Evolutionary conservation across 2,113 vertebrate species (phyloP).

Genomic region (Grantiella picta): DNA sequence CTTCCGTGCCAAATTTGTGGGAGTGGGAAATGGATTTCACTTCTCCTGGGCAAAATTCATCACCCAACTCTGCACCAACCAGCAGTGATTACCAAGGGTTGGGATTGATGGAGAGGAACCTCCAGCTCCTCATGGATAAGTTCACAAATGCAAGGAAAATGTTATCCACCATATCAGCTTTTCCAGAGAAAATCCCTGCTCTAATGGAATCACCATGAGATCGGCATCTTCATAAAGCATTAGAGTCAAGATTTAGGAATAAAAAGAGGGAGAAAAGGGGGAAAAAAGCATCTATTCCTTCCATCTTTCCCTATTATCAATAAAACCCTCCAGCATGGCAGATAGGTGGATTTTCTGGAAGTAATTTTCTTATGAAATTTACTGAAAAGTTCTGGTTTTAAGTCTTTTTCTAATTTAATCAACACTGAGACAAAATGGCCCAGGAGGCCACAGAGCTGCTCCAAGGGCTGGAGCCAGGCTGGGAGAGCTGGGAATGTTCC

Average conservation of each 20-base stretch:
- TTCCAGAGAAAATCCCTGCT: background rate
- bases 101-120: rapidly evolving
- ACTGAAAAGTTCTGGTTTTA: background rate
- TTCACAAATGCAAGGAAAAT: rapidly evolving
- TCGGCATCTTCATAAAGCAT: rapidly evolving
- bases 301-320: background rate
- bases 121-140: background rate
- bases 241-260: background rate
- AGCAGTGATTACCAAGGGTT: background rate
- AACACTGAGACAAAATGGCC: background rate
- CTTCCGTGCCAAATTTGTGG: background rate
- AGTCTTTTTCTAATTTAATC: background rate
- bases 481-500: background rate
- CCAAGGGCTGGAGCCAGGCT: background rate
- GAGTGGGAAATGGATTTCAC: background rate
- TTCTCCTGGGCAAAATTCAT: background rate
- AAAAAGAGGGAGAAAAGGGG: background rate
- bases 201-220: background rate
- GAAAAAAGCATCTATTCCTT: background rate
- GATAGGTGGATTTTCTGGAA: rapidly evolving
- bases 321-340: rapidly evolving
- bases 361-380: background rate
- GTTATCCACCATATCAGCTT: background rate
- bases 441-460: background rate
- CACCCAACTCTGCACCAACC: rapidly evolving